phyloP scores from a whole-genome alignment of 23 tunicate genomes.

The Clavelina lepadiformis region DNA sequence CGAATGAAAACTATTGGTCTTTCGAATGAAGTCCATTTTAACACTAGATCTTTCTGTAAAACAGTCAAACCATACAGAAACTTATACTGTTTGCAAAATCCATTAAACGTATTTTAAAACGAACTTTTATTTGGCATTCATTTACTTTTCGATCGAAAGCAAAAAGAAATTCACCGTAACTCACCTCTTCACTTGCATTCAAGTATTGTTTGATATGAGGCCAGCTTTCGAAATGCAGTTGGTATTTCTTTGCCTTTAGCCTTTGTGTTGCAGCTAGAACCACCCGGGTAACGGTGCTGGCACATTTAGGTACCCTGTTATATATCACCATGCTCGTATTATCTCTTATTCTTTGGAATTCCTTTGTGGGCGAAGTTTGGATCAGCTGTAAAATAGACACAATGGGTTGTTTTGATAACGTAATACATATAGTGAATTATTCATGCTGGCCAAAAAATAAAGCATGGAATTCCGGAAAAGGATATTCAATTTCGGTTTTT shows the following conservation, averaged over 20 bases:
- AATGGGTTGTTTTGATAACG: too few relatives aligned
- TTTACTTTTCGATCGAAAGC: background rate
- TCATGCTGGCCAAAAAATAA: too few relatives aligned
- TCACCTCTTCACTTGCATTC: constrained; percentile 16
- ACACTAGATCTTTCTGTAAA: constrained; percentile 6
- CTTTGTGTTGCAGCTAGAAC: background rate
- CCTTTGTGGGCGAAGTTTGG: too few relatives aligned
- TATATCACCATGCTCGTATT: constrained; percentile 27
- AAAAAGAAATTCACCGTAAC: background rate
- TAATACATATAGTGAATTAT: too few relatives aligned
- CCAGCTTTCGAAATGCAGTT: constrained; percentile 1
- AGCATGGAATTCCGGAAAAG: too few relatives aligned
- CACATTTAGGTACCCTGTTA: constrained; percentile 39
- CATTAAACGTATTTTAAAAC: background rate
- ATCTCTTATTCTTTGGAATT: too few relatives aligned
- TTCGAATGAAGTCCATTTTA: background rate
- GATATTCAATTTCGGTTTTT: too few relatives aligned
- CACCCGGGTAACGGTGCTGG: constrained; percentile 25
- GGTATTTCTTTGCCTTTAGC: background rate
- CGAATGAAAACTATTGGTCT: constrained; percentile 7
- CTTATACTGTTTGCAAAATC: background rate
- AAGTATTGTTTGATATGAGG: constrained; percentile 18
- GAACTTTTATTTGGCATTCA: background rate
- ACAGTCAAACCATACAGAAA: background rate
- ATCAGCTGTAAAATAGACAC: too few relatives aligned